These are phyloP conservation scores for Cepaea nemoralis DNA, from an alignment of 1,140 invertebrate species.

Conservation along the genomic window DNA sequence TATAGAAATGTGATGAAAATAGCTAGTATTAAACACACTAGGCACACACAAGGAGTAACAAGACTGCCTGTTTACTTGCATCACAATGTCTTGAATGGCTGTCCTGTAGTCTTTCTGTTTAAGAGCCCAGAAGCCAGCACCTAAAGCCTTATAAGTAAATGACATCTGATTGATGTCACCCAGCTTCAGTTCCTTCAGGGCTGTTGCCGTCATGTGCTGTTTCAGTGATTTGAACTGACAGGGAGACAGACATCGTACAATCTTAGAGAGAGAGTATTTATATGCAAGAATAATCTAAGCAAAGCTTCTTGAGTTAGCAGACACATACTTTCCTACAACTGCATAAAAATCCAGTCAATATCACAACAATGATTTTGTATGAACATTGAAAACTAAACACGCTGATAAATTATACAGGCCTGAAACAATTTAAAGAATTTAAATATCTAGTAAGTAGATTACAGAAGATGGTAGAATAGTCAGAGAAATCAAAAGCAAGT, in stretches of 20 bases:
- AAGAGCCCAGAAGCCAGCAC: conserved; percentile 67
- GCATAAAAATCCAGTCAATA: no score
- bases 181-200: conserved; percentile 62
- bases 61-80: conserved; percentile 56
- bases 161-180: conserved; percentile 57
- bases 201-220: conserved; percentile 56
- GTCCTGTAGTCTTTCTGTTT: conserved; percentile 65
- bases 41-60: background rate
- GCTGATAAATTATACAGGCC: no score
- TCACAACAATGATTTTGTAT: no score
- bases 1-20: conserved; percentile 3
- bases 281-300: no score
- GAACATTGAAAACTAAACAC: no score
- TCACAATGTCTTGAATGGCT: conserved; percentile 63
- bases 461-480: no score
- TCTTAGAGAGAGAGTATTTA: no score
- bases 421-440: no score
- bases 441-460: no score
- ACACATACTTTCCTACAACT: no score
- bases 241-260: background rate
- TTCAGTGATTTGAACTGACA: conserved; percentile 63
- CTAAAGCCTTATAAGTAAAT: conserved; percentile 65
- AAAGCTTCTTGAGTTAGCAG: no score
- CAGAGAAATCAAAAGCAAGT: no score
- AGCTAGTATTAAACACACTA: background rate